A percentile compares a stretch with the other conserved stretches of the same genome.
phyloP scores from a whole-genome alignment of 1,140 invertebrate genomes.

The Atta colombica region DNA sequence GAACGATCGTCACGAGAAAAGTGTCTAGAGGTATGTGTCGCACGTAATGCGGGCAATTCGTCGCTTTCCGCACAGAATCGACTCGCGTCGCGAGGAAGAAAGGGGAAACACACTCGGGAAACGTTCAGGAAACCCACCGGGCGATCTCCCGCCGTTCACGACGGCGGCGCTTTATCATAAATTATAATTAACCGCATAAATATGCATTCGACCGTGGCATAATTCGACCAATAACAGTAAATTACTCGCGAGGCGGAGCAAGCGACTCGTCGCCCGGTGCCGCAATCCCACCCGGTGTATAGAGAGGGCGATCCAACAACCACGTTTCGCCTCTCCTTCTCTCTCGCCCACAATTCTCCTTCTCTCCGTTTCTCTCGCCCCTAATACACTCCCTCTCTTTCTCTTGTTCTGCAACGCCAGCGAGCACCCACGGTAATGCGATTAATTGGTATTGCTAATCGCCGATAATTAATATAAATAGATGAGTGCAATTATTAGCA shows the following conservation, averaged over 20 bases:
- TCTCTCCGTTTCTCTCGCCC: slow-evolving; percentile 9
- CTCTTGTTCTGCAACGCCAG: slow-evolving; percentile 48
- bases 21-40: not conserved
- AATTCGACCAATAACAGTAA: slow-evolving; percentile 87
- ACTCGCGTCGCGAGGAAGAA: not conserved
- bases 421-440: slow-evolving; percentile 84
- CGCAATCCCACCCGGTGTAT: slow-evolving; percentile 62
- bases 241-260: slow-evolving; percentile 84
- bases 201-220: slow-evolving; percentile 86
- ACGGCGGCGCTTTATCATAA: slow-evolving; percentile 85
- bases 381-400: slow-evolving; percentile 13
- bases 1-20: not conserved
- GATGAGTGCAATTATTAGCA: slow-evolving; percentile 84
- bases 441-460: slow-evolving; percentile 87
- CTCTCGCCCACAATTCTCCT: slow-evolving; percentile 29
- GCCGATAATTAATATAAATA: slow-evolving; percentile 87
- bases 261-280: slow-evolving; percentile 76
- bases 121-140: slow-evolving; percentile 36
- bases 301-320: slow-evolving; percentile 61
- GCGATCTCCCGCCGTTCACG: slow-evolving; percentile 82
- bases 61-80: not conserved
- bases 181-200: slow-evolving; percentile 87
- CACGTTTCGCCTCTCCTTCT: slow-evolving; percentile 33
- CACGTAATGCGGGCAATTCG: not conserved
- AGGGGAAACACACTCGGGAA: not conserved